Evolutionary conservation across 2,113 vertebrate genomes (phyloP), one percentile per base, ranked within the genome.

Genomic region (Pontoporia blainvillei): DNA sequence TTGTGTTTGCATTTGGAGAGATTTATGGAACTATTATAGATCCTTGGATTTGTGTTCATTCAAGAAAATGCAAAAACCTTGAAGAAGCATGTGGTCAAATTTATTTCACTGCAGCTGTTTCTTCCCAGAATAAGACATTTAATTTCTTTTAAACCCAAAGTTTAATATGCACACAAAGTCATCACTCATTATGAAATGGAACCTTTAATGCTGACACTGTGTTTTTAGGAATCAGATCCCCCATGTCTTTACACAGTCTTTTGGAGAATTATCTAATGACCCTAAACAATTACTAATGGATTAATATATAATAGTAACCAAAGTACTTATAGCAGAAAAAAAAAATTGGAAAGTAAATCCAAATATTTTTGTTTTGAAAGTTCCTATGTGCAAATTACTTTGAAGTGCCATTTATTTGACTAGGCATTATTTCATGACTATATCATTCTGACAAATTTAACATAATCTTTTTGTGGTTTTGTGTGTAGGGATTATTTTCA

Each of bases 1-100:
- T 95, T 79, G 86, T 97, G 96, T 76, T 96, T 97, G 73, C n/a
- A 72, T 91, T 94, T 52, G 18, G 95, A 98, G 27, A 94, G 92
- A 97, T 93, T 98, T 96, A 81, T 96, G 95, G 0, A 94, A 96
- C 61, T 79, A 95, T 97, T 95, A 69, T 93, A 83, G 54, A 90
- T 93, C 95, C 66, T 96, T 84, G 62, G 8, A 5, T 96, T 97
- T 96, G 86, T 90, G 34, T 94, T 97, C 76, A 67, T 98, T 98
- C 93, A 87, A 96, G 96, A 93, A 64, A 97, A 96, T 82, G 71
- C 66, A 95, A 54, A 93, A 96, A 75, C 46, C 91, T 95, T 96
- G 39, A 96, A 95, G 41, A 98, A 96, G 39, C 0, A 0, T 91
- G 46, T 29, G 52, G 72, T 83, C 96, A 95, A 95, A 97, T 86